A percentile compares a stretch with the other conserved stretches of the same genome.
phyloP scores from a whole-genome alignment of 2,113 vertebrate genomes.

The Phyllostomus discolor region DNA sequence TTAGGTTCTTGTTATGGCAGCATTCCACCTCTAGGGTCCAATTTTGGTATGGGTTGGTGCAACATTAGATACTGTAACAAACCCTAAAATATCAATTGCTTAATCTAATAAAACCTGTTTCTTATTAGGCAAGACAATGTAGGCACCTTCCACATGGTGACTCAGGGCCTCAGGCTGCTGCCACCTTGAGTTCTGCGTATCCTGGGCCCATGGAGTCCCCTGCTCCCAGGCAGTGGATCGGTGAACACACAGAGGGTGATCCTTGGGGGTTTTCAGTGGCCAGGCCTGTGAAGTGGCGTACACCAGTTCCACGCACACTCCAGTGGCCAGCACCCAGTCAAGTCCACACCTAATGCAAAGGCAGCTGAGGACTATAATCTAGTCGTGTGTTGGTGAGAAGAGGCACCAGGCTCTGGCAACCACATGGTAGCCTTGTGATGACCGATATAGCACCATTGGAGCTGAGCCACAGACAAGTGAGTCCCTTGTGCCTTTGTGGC shows the following conservation, averaged over 20 bases:
- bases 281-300: background rate
- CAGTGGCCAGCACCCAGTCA: background rate
- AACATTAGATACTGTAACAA: background rate
- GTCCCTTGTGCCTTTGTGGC: background rate
- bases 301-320: background rate
- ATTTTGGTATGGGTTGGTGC: background rate
- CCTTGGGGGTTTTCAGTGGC: too few species aligned
- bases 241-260: background rate
- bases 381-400: background rate
- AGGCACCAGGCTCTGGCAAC: background rate
- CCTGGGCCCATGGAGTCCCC: background rate
- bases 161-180: background rate
- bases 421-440: background rate
- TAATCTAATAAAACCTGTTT: background rate
- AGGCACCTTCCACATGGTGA: background rate
- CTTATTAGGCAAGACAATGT: background rate
- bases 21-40: background rate
- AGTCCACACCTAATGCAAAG: background rate
- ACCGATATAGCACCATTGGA: background rate
- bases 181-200: background rate
- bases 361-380: background rate
- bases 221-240: too few species aligned
- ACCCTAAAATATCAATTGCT: background rate
- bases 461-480: background rate
- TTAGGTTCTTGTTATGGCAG: background rate